phyloP scores from a whole-genome alignment of 2,888 invertebrate species.

The Creontiades dilutus region DNA sequence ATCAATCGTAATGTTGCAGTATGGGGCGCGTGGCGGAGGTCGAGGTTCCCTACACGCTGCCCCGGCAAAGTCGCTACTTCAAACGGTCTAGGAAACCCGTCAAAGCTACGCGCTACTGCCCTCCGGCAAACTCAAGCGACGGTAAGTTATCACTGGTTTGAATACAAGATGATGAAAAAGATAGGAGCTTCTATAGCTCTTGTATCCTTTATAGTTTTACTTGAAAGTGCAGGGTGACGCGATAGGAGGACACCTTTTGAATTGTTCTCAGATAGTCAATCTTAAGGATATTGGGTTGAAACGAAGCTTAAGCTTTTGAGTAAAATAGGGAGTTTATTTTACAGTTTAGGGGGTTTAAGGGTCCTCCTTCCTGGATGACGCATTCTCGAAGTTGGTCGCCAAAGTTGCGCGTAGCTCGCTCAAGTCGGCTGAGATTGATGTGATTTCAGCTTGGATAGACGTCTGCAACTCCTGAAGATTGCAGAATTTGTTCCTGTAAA shows the following conservation, averaged over 20 bases:
- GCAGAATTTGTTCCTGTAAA: not conserved
- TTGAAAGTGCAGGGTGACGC: too few species aligned
- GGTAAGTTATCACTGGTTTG: too few species aligned
- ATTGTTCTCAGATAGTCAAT: too few species aligned
- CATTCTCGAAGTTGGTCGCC: not conserved
- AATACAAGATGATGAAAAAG: too few species aligned
- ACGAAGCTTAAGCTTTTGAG: too few species aligned
- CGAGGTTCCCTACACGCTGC: conserved; percentile 85
- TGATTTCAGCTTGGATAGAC: not conserved
- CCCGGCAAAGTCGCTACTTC: conserved; percentile 91
- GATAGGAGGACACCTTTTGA: too few species aligned
- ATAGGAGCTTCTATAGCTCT: too few species aligned
- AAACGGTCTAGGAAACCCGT: conserved; percentile 77
- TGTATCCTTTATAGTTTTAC: too few species aligned
- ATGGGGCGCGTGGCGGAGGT: conserved; percentile 79
- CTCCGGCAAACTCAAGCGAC: conserved; percentile 92
- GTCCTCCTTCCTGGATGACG: too few species aligned
- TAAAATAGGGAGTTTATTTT: conserved; percentile 76
- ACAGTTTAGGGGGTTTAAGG: not conserved
- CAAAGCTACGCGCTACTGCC: conserved; percentile 77
- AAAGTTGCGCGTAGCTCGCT: not conserved
- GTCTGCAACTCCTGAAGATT: not conserved
- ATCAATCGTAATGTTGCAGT: too few species aligned
- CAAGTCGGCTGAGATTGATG: too few species aligned
- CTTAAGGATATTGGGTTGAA: too few species aligned